Conservation (phyloP, 1,140 invertebrate genomes). For the Papilio glaucus region DNA sequence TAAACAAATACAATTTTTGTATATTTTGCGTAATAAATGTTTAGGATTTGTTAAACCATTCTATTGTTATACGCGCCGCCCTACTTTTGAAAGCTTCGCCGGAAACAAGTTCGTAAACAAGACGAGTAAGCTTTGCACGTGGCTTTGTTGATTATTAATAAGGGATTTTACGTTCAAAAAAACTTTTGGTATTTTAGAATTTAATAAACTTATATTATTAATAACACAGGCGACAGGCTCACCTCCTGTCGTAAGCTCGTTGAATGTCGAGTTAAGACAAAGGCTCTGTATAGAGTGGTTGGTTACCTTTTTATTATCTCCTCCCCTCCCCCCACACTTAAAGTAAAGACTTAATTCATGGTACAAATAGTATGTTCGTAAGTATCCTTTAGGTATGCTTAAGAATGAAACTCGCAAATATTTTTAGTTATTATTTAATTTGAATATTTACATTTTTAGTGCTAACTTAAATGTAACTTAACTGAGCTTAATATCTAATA, state of each 20-base stretch:
- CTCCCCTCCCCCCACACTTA: too few species aligned
- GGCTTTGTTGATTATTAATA: neutral
- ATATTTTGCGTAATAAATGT: neutral
- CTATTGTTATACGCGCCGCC: neutral
- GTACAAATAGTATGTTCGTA: neutral
- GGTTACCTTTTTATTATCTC: too few species aligned
- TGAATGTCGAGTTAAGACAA: too few species aligned
- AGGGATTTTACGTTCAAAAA: too few species aligned
- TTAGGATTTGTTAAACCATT: neutral
- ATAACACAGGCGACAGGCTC: too few species aligned
- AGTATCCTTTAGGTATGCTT: neutral
- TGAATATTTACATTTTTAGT: conserved; percentile 46
- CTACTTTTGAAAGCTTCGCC: neutral
- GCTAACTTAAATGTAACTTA: conserved; percentile 38
- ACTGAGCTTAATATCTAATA: conserved; percentile 34
- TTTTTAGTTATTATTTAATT: conserved; percentile 28
- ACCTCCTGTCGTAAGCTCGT: too few species aligned
- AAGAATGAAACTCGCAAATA: neutral
- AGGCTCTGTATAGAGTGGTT: too few species aligned
- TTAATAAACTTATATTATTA: too few species aligned
- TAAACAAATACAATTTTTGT: neutral
- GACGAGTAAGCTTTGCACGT: neutral
- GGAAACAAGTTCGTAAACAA: neutral
- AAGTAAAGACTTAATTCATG: too few species aligned
- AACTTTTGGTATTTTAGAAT: neutral